Conservation (phyloP, 2,797 vertebrate genomes). For the Carapus acus region DNA sequence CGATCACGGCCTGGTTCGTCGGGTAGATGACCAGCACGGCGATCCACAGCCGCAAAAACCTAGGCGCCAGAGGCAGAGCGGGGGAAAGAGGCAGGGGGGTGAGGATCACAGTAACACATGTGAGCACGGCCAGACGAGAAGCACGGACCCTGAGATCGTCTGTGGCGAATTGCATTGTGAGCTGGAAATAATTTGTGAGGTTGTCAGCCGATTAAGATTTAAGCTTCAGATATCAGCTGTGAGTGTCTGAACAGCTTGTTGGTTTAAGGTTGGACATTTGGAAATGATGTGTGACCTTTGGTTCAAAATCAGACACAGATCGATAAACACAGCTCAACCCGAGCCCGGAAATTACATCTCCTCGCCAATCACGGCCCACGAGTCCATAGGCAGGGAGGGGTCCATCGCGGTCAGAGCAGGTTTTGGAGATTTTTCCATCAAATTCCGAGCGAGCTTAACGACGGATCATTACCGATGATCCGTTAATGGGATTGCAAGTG, state of each 20-base stretch:
- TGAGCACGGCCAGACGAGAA: neutral
- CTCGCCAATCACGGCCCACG: neutral
- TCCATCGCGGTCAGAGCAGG: neutral
- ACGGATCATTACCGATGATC: slow-evolving; percentile 47
- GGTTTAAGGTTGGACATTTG: too few relatives aligned
- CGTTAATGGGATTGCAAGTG: slow-evolving; percentile 32
- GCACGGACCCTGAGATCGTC: too few relatives aligned
- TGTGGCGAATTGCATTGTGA: too few relatives aligned
- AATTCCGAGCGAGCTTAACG: slow-evolving; percentile 46
- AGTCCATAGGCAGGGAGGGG: slow-evolving; percentile 4
- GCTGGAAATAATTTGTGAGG: too few relatives aligned
- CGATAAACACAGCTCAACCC: too few relatives aligned
- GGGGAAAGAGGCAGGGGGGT: too few relatives aligned
- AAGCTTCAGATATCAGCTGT: too few relatives aligned
- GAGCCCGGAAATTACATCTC: neutral
- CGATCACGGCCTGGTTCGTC: slow-evolving; percentile 93
- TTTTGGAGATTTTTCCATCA: slow-evolving; percentile 12
- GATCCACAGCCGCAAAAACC: slow-evolving; percentile 89
- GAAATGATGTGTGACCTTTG: too few relatives aligned
- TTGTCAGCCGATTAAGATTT: too few relatives aligned
- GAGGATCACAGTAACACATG: neutral
- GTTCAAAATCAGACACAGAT: too few relatives aligned
- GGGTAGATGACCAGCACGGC: slow-evolving; percentile 92
- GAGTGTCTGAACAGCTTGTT: too few relatives aligned
- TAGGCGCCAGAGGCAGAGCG: slow-evolving; percentile 54